A percentile compares a stretch with the other conserved stretches of the same genome.
These are phyloP conservation scores for Falco novaeseelandiae DNA, from an alignment of 2,797 vertebrate genomes.

Conservation along the genomic window DNA sequence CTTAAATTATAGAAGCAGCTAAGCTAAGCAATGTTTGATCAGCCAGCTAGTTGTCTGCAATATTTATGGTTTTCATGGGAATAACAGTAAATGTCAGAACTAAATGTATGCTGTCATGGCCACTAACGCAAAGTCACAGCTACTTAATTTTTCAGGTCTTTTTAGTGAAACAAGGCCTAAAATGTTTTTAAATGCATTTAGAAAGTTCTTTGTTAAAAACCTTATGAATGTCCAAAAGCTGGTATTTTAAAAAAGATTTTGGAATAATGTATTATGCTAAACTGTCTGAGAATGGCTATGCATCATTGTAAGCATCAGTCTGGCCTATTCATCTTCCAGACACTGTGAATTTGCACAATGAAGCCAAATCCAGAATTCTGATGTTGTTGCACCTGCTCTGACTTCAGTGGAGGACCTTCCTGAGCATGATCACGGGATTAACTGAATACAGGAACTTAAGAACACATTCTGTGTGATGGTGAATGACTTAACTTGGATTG, in stretches of 20 bases:
- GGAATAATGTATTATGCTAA: background rate
- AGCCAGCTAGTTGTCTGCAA: background rate
- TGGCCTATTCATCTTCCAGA: constrained; percentile 11
- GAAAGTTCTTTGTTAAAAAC: background rate
- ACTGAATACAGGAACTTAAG: background rate
- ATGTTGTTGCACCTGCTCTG: background rate
- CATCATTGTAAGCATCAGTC: background rate
- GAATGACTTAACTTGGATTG: background rate
- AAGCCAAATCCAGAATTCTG: background rate
- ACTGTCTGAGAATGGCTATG: background rate
- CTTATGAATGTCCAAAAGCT: background rate
- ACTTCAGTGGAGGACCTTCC: background rate
- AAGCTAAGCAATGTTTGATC: background rate
- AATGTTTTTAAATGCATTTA: background rate
- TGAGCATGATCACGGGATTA: background rate
- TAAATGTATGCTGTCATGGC: background rate
- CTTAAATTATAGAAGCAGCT: background rate
- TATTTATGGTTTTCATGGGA: background rate
- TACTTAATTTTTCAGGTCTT: background rate
- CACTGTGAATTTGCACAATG: background rate
- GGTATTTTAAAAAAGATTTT: constrained; percentile 12
- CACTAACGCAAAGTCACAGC: background rate
- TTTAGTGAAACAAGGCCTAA: background rate
- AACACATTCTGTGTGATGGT: background rate
- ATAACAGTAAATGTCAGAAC: constrained; percentile 1